Evolutionary conservation across 1,140 invertebrate species (phyloP).

Genomic region (Monomorium pharaonis): DNA sequence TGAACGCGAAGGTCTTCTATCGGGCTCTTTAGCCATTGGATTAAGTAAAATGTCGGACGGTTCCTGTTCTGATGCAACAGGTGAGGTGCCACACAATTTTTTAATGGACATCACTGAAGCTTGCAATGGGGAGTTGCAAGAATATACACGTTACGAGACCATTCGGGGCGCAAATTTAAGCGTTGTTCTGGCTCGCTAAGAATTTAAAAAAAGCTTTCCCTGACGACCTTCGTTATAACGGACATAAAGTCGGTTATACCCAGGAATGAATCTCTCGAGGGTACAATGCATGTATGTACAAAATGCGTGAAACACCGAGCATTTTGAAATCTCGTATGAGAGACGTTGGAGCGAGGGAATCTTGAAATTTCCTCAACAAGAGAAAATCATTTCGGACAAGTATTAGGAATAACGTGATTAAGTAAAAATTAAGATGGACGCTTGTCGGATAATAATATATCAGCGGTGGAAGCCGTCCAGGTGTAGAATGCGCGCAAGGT

Average conservation of each 20-base stretch:
- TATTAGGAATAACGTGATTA: conserved; percentile 24
- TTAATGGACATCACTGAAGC: conserved; percentile 70
- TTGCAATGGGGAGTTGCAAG: conserved; percentile 27
- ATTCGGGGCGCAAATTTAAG: conserved; percentile 64
- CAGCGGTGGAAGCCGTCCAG: conserved; percentile 76
- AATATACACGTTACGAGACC: conserved; percentile 36
- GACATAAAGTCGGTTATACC: background rate
- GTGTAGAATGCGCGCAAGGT: conserved; percentile 73
- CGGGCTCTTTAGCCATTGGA: conserved; percentile 71
- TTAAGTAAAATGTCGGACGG: conserved; percentile 74
- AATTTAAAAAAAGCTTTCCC: conserved; percentile 43
- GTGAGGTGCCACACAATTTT: conserved; percentile 73
- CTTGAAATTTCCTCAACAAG: background rate
- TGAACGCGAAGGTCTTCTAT: conserved; percentile 68
- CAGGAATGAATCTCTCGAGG: conserved; percentile 29
- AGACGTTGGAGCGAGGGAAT: background rate
- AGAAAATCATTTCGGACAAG: background rate
- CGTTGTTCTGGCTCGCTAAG: conserved; percentile 43
- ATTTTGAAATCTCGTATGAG: background rate
- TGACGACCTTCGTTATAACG: conserved; percentile 47
- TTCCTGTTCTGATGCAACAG: conserved; percentile 73
- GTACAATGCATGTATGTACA: conserved; percentile 13
- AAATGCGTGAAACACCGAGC: background rate
- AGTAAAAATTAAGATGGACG: conserved; percentile 59
- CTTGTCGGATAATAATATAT: conserved; percentile 76